Evolutionary conservation across 1,140 invertebrate genomes (phyloP).

Genomic region (Platyscapa corneri): DNA sequence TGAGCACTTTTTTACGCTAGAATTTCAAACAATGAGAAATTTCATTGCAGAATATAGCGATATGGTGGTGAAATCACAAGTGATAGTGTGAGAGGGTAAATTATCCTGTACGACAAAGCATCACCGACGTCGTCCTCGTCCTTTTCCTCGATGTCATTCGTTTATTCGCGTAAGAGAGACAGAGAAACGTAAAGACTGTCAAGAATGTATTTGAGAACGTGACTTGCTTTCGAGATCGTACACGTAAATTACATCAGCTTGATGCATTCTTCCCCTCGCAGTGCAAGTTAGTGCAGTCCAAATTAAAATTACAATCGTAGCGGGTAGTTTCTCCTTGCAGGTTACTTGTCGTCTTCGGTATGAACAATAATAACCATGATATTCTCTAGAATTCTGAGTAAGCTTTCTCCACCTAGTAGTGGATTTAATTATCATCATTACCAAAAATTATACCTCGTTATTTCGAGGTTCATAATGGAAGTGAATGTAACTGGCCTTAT

Average conservation of each 20-base stretch:
- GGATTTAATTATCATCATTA: slow-evolving; percentile 17
- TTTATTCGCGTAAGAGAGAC: not conserved
- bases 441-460: not conserved
- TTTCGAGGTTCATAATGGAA: not conserved
- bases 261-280: slow-evolving; percentile 4
- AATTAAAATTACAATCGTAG: slow-evolving; percentile 43
- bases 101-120: slow-evolving; percentile 19
- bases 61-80: slow-evolving; percentile 13
- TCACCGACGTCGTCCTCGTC: not conserved
- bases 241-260: slow-evolving; percentile 37
- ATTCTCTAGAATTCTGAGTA: not conserved
- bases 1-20: not conserved
- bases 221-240: slow-evolving; percentile 25
- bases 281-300: not conserved
- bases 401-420: not conserved
- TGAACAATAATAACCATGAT: not conserved
- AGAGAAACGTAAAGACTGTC: slow-evolving; percentile 9
- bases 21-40: slow-evolving; percentile 5
- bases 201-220: slow-evolving; percentile 34
- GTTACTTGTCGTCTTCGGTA: not conserved
- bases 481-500: not conserved
- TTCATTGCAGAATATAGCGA: not conserved
- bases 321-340: slow-evolving; percentile 9
- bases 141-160: slow-evolving; percentile 20
- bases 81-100: slow-evolving; percentile 28